These are phyloP conservation scores for Lycodopsis pacificus DNA, from an alignment of 2,797 vertebrate genomes.

Conservation along the genomic window DNA sequence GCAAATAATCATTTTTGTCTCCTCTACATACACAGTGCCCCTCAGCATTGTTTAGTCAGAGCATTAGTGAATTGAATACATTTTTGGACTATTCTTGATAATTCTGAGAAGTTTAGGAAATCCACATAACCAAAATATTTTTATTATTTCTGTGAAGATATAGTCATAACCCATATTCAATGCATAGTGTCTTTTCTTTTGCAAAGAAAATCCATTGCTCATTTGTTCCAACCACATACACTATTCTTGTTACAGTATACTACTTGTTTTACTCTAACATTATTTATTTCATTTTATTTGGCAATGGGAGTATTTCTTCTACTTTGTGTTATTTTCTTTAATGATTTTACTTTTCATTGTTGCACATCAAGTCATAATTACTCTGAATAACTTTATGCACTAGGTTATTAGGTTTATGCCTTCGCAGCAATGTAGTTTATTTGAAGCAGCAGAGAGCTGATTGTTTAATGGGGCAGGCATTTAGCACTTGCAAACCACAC, in stretches of 20 bases:
- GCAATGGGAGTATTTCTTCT: neutral
- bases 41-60: neutral
- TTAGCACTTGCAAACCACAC: constrained; percentile 52
- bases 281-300: neutral
- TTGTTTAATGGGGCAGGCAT: constrained; percentile 53
- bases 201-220: neutral
- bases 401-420: constrained; percentile 30
- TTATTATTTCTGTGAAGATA: neutral
- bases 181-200: constrained; percentile 8
- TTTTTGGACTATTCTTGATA: neutral
- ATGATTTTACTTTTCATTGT: neutral
- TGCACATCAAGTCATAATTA: constrained; percentile 13
- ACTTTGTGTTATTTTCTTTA: neutral
- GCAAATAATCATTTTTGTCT: neutral
- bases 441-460: constrained; percentile 41
- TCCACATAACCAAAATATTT: neutral
- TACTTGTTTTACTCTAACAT: constrained; percentile 13
- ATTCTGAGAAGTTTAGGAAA: constrained; percentile 1
- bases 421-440: constrained; percentile 9
- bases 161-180: neutral
- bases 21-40: neutral
- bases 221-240: constrained; percentile 18
- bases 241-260: constrained; percentile 7
- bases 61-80: neutral
- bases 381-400: neutral